A percentile compares a stretch with the other conserved stretches of the same genome.
Evolutionary conservation across 2,797 vertebrate species (phyloP).

Genomic region (Halcyon smyrnensis): DNA sequence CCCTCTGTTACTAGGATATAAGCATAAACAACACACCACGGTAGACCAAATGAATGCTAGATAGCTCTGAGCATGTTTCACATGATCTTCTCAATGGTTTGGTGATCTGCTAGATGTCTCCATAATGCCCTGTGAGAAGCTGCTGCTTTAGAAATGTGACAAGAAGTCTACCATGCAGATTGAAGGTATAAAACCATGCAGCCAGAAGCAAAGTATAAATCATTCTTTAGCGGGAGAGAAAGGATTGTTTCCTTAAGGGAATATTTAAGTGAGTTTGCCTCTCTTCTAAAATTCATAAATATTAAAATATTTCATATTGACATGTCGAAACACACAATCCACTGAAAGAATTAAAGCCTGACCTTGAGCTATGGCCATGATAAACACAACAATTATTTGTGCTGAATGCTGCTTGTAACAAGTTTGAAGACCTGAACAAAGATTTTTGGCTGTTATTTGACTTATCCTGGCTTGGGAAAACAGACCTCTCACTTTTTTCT

Average conservation of each 20-base stretch:
- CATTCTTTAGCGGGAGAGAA: background rate
- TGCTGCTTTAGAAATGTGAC: background rate
- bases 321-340: background rate
- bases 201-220: background rate
- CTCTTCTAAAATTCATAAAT: constrained; percentile 7
- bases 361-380: background rate
- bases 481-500: background rate
- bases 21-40: background rate
- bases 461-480: background rate
- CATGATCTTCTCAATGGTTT: background rate
- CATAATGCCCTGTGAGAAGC: background rate
- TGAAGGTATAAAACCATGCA: background rate
- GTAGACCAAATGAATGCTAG: background rate
- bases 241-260: constrained; percentile 5
- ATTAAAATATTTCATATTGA: constrained; percentile 3
- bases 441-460: background rate
- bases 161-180: background rate
- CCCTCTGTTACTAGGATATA: background rate
- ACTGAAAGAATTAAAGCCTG: background rate
- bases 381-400: background rate
- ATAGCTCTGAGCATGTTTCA: background rate
- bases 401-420: background rate
- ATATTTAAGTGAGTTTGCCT: background rate
- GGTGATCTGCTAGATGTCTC: background rate
- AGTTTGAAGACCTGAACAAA: background rate